Evolutionary conservation across 2,797 vertebrate species (phyloP).

Genomic region (Hozukius guyotensis): DNA sequence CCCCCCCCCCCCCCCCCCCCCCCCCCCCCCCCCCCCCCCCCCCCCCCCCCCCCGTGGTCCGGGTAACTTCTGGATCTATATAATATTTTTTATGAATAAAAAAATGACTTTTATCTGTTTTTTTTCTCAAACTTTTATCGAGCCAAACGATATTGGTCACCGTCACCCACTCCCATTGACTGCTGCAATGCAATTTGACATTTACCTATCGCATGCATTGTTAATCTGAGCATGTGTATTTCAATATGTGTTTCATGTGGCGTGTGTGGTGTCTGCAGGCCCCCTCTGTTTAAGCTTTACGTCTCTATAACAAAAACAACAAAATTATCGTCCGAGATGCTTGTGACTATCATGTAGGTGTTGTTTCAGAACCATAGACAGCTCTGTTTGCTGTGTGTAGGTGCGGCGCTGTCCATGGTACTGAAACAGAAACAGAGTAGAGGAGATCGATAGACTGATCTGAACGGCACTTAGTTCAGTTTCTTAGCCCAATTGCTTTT

Average conservation of each 20-base stretch:
- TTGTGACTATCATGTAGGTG: not conserved
- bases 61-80: not conserved
- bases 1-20: too few relatives aligned
- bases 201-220: not conserved
- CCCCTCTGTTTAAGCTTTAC: not conserved
- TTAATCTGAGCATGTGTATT: not conserved
- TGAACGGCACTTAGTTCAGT: not conserved
- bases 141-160: not conserved
- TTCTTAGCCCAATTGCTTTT: too few relatives aligned
- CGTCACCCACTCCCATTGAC: not conserved
- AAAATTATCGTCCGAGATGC: not conserved
- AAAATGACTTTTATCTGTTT: not conserved
- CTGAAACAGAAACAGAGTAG: not conserved
- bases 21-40: too few relatives aligned
- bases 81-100: not conserved
- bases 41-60: too few relatives aligned
- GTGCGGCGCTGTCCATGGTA: not conserved
- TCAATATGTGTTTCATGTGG: not conserved
- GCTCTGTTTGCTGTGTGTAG: not conserved
- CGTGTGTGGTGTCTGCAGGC: not conserved
- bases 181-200: not conserved
- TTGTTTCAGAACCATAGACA: not conserved
- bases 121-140: not conserved
- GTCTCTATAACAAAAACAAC: not conserved
- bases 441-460: not conserved